Evolutionary conservation across 2,797 vertebrate genomes (phyloP).

Genomic region (Gallinago nigripennis): DNA sequence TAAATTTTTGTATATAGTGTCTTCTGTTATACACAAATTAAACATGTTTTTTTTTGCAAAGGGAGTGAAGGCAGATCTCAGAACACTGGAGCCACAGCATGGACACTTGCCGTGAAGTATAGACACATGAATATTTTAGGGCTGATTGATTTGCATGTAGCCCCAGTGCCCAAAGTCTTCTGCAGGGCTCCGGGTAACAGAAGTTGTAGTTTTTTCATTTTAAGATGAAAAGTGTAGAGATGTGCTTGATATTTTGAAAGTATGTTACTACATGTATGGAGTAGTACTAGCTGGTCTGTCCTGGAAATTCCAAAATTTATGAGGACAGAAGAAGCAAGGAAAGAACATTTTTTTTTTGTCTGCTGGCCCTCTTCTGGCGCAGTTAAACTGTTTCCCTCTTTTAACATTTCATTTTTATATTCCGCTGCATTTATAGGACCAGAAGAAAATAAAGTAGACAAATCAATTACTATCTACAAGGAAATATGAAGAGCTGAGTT

Average conservation of each 20-base stretch:
- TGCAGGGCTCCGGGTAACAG: constrained; percentile 75
- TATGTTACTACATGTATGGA: not conserved
- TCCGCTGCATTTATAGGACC: not conserved
- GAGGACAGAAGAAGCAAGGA: not conserved
- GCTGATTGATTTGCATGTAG: constrained; percentile 84
- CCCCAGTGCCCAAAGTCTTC: constrained; percentile 70
- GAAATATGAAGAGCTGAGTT: constrained; percentile 89
- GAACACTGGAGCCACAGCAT: constrained; percentile 89
- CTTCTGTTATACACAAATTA: not conserved
- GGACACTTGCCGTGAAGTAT: constrained; percentile 87
- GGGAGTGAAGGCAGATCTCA: constrained; percentile 86
- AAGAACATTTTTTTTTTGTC: not conserved
- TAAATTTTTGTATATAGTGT: not conserved
- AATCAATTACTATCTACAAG: constrained; percentile 57
- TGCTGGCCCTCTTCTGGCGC: not conserved
- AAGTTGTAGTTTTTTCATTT: not conserved
- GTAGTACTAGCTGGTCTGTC: not conserved
- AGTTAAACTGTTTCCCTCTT: not conserved
- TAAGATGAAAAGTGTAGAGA: not conserved
- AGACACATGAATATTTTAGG: constrained; percentile 91
- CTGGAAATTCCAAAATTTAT: not conserved
- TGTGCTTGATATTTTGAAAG: not conserved
- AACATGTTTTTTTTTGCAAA: constrained; percentile 21
- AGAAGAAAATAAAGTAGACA: not conserved
- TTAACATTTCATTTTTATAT: not conserved